A percentile compares a stretch with the other conserved stretches of the same genome.
Evolutionary conservation across 2,113 vertebrate genomes (phyloP).

Genomic region (Herpailurus yagouaroundi): DNA sequence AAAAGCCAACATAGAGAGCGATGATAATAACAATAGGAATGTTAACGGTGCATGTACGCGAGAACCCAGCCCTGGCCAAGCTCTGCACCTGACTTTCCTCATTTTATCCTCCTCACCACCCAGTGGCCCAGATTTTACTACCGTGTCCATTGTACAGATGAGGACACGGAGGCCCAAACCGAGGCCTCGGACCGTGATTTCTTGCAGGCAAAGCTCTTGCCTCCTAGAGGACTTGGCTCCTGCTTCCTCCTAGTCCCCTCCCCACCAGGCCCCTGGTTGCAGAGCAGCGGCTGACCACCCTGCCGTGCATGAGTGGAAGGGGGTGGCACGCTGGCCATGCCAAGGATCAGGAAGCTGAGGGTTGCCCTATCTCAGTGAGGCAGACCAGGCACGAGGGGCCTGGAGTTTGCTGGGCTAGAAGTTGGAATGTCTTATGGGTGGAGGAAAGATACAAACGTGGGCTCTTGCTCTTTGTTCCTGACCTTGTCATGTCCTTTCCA

Average conservation of each 20-base stretch:
- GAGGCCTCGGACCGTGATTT: not conserved
- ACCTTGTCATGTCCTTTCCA: not conserved
- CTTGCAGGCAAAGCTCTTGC: not conserved
- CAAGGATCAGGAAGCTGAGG: not conserved
- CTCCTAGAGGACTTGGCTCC: not conserved
- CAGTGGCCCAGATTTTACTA: not conserved
- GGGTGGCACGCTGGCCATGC: rapidly evolving
- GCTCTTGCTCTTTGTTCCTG: not conserved
- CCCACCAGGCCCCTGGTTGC: not conserved
- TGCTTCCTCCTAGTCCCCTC: rapidly evolving
- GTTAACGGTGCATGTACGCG: rapidly evolving
- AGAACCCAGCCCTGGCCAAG: not conserved
- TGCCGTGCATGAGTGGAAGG: not conserved
- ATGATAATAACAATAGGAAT: rapidly evolving
- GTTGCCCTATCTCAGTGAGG: rapidly evolving
- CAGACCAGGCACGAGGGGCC: too few relatives aligned
- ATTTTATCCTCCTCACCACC: not conserved
- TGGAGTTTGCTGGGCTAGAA: not conserved
- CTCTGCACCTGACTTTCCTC: rapidly evolving
- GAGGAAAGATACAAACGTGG: not conserved
- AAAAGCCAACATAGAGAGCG: not conserved
- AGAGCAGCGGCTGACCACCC: not conserved
- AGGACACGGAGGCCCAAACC: rapidly evolving
- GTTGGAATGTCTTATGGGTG: not conserved
- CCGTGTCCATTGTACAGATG: not conserved